Conservation (phyloP, 1,140 invertebrate genomes). For the Drosophila tani region DNA sequence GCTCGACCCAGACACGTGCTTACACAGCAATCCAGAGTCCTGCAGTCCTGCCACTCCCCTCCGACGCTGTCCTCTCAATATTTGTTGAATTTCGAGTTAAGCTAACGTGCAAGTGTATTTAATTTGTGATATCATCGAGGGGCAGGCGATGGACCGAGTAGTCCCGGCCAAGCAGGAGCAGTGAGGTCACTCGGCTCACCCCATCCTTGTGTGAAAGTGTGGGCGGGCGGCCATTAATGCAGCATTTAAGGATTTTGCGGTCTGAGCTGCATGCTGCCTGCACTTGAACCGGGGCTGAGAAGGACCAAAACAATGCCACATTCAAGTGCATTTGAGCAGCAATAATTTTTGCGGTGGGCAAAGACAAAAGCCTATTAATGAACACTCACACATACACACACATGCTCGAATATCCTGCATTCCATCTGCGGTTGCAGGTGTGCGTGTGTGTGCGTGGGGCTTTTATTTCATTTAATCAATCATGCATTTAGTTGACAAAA, state of each 20-base stretch:
- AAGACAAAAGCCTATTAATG: conserved; percentile 83
- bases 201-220: neutral
- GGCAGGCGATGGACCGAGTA: neutral
- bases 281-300: conserved; percentile 11
- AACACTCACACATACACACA: conserved; percentile 56
- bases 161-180: neutral
- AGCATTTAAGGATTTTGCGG: conserved; percentile 79
- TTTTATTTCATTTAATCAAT: conserved; percentile 79
- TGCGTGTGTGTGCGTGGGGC: conserved; percentile 23
- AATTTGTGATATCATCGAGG: conserved; percentile 66
- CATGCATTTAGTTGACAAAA: conserved; percentile 68
- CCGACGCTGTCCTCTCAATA: conserved; percentile 23
- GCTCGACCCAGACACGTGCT: conserved; percentile 74
- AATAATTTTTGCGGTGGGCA: conserved; percentile 82
- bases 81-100: conserved; percentile 61
- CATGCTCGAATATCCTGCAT: conserved; percentile 45
- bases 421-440: conserved; percentile 41
- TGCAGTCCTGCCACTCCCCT: conserved; percentile 18
- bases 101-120: conserved; percentile 72
- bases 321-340: conserved; percentile 82
- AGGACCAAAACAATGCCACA: conserved; percentile 59
- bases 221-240: conserved; percentile 54
- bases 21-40: conserved; percentile 58
- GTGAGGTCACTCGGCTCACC: conserved; percentile 7
- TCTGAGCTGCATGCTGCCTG: conserved; percentile 23